Evolutionary conservation across 2,888 invertebrate species (phyloP), one percentile per base, ranked within the genome.

Genomic region (Epirrhoe tristata): DNA sequence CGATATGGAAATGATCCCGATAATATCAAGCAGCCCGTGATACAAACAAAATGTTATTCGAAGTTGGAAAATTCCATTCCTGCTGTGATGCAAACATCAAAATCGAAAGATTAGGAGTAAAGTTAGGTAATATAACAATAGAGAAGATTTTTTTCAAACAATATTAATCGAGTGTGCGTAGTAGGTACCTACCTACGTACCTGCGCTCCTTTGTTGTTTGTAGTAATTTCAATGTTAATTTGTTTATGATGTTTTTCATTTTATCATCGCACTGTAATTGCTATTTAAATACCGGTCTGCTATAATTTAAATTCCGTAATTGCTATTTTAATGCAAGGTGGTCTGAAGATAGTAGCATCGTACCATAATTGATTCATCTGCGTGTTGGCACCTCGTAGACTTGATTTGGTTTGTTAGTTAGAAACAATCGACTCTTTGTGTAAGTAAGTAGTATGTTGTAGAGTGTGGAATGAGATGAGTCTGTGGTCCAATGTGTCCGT

Each of bases 401-500:
- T 63, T 70, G 64, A 75, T 73, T 80, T 75, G 73, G 74, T 76
- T 77, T 73, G 77, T 70, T 81, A 62, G 77, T 81, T 80, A 78
- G 77, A 79, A 80, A 77, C 79, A 81, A 83, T 82, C 74, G 74
- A 79, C 78, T 82, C 79, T 85, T 83, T 83, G 82, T 78, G 76
- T 74, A 81, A 79, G 81, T 77, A 80, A 82, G 79, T 83, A 79
- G 66, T 65, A 57, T 63, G 67, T 68, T 69, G 69, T 59, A 58
- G 57, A 61, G 57, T 76, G 74, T 77, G 81, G 83, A 85, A 82
- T 82, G 83, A 83, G 85, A 60, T 63, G 83, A 82, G 84, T 82
- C 81, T 81, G 83, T 80, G 86, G 87, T 87, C 84, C 86, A 82
- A 79, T 75, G 83, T 83, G 84, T 84, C 81, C 81, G 84, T 83